A percentile compares a stretch with the other conserved stretches of the same genome.
Conservation (phyloP, 2,797 vertebrate species). For the Ambastaia sidthimunki region DNA sequence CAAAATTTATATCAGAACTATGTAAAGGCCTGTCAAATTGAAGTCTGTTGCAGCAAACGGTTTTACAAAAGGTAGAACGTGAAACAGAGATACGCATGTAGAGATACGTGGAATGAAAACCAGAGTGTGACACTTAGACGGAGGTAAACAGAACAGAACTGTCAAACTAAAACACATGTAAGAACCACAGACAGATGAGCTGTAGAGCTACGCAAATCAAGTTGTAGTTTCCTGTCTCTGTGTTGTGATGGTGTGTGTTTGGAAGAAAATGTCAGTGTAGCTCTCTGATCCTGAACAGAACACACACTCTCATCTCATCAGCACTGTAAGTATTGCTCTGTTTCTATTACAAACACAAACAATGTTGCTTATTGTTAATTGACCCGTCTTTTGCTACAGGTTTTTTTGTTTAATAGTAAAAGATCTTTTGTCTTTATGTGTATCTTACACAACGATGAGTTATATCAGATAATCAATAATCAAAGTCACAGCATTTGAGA, state of each 20-base stretch:
- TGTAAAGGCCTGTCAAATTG: too few species aligned
- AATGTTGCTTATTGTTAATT: background rate
- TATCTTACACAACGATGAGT: background rate
- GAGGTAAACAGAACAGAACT: background rate
- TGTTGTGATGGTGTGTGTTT: constrained; percentile 12
- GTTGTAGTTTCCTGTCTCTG: constrained; percentile 35
- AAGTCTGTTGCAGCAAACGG: too few species aligned
- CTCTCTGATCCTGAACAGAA: constrained; percentile 27
- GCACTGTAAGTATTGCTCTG: constrained; percentile 44
- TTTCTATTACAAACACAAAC: constrained; percentile 11
- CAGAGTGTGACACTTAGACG: background rate
- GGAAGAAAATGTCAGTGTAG: constrained; percentile 42
- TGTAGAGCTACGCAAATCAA: constrained; percentile 19
- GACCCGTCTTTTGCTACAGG: background rate
- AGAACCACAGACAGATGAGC: constrained; percentile 6
- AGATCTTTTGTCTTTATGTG: background rate
- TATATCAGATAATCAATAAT: background rate
- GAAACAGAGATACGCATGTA: too few species aligned
- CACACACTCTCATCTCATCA: constrained; percentile 11
- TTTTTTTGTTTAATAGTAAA: background rate
- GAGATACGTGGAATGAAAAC: background rate
- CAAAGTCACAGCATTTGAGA: background rate
- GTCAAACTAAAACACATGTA: constrained; percentile 11
- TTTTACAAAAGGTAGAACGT: too few species aligned
- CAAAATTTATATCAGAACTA: too few species aligned